A percentile compares a stretch with the other conserved stretches of the same genome.
Conservation (phyloP, 2,797 vertebrate genomes). For the Acomys russatus region DNA sequence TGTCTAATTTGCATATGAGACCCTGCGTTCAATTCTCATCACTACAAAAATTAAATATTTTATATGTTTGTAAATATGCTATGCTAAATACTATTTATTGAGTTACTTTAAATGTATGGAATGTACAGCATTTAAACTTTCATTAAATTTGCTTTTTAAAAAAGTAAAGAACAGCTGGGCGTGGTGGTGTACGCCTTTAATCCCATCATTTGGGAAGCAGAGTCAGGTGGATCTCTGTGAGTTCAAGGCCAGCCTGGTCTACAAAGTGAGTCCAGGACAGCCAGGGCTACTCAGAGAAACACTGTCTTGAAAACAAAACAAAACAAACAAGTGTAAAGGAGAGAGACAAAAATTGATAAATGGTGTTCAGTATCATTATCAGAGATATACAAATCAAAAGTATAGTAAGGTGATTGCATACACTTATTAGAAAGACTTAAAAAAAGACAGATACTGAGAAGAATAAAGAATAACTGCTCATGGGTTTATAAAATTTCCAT, state of each 20-base stretch:
- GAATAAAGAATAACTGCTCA: slow-evolving; percentile 4
- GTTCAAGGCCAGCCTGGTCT: too few species aligned
- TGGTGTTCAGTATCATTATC: neutral
- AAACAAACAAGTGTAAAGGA: neutral
- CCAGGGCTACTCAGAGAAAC: too few species aligned
- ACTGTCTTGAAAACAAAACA: too few species aligned
- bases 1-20: neutral
- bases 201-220: too few species aligned
- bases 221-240: too few species aligned
- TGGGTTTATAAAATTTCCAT: neutral
- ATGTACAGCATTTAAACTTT: slow-evolving; percentile 26
- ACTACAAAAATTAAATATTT: neutral
- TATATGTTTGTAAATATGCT: slow-evolving; percentile 22
- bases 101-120: slow-evolving; percentile 47
- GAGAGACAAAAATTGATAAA: slow-evolving; percentile 51
- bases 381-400: slow-evolving; percentile 48
- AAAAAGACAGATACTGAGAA: slow-evolving; percentile 20
- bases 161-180: neutral
- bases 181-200: too few species aligned
- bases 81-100: neutral
- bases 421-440: slow-evolving; percentile 25
- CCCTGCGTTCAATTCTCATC: neutral
- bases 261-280: too few species aligned
- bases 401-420: neutral
- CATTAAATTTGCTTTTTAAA: slow-evolving; percentile 53